phyloP scores from a whole-genome alignment of 2,797 vertebrate genomes.

The Lithobates sylvaticus region DNA sequence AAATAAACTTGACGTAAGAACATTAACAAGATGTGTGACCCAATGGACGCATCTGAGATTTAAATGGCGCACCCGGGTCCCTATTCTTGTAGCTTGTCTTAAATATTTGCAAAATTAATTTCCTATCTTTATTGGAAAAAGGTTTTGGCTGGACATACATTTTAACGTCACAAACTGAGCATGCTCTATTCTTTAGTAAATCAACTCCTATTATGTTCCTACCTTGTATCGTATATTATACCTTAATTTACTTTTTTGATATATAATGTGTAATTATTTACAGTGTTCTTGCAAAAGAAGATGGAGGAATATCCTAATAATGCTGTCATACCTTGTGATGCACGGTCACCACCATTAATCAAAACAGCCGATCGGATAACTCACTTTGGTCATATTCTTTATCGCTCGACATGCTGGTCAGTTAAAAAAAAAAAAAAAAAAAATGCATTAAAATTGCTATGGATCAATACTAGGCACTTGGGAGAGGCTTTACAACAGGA shows the following conservation, averaged over 20 bases:
- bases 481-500: slow-evolving; percentile 78
- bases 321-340: slow-evolving; percentile 90
- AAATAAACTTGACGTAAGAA: too few species aligned
- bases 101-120: too few species aligned
- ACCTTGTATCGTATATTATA: background rate
- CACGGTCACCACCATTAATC: slow-evolving; percentile 87
- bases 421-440: slow-evolving; percentile 78
- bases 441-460: slow-evolving; percentile 83
- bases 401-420: slow-evolving; percentile 87
- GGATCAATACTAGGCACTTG: slow-evolving; percentile 86
- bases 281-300: background rate
- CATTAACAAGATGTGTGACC: too few species aligned
- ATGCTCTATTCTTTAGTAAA: too few species aligned
- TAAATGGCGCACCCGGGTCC: too few species aligned
- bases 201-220: too few species aligned
- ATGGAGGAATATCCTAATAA: slow-evolving; percentile 85
- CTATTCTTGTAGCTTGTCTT: too few species aligned
- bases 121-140: too few species aligned
- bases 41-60: too few species aligned
- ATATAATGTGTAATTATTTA: background rate
- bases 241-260: background rate
- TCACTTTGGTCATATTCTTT: slow-evolving; percentile 92
- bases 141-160: too few species aligned
- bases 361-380: slow-evolving; percentile 92
- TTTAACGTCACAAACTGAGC: too few species aligned